These are phyloP conservation scores for Danio kyathit DNA, from an alignment of 2,797 vertebrate species.

Conservation along the genomic window DNA sequence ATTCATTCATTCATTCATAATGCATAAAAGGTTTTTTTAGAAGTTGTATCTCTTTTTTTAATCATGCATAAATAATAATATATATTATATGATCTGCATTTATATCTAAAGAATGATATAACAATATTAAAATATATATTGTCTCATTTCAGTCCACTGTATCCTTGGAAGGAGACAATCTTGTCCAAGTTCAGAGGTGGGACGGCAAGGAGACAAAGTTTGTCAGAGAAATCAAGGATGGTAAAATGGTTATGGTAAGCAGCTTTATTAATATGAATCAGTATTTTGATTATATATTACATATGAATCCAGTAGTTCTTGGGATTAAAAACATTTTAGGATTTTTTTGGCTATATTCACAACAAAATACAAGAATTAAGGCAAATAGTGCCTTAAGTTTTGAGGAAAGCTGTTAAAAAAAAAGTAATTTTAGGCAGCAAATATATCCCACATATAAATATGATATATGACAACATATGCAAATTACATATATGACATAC, in stretches of 20 bases:
- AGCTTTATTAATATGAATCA: background rate
- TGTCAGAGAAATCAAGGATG: constrained; percentile 93
- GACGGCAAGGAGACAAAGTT: constrained; percentile 93
- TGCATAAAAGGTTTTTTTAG: background rate
- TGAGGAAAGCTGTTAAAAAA: no score
- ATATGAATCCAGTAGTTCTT: no score
- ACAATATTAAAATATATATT: background rate
- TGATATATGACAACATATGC: no score
- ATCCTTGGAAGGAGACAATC: constrained; percentile 87
- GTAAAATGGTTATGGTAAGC: constrained; percentile 92
- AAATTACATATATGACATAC: no score
- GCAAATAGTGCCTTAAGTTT: no score
- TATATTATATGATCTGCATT: background rate
- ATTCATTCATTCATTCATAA: no score
- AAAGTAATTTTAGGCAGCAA: no score
- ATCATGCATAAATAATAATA: background rate
- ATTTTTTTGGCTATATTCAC: background rate
- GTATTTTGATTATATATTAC: no score
- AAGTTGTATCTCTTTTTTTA: background rate
- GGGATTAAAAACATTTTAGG: background rate
- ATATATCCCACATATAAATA: no score
- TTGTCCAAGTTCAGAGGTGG: constrained; percentile 95
- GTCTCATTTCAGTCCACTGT: constrained; percentile 86
- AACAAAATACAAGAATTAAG: no score
- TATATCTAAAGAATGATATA: background rate